Conservation (phyloP, 2,797 vertebrate species). For the Siniperca undulata region DNA sequence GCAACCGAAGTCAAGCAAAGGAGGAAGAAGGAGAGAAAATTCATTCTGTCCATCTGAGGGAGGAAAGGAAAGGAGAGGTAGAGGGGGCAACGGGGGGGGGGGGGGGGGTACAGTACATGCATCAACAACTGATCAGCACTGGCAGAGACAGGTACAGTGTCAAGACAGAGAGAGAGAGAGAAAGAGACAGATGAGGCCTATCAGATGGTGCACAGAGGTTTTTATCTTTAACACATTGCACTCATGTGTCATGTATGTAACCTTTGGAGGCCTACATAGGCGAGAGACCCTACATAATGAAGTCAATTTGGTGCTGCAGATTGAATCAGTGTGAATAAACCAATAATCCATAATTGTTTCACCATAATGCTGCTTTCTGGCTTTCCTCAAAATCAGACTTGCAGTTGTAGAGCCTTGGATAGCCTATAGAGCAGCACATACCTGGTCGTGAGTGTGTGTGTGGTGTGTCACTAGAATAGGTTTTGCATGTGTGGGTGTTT, state of each 20-base stretch:
- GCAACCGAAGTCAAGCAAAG: constrained; percentile 88
- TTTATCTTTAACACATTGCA: background rate
- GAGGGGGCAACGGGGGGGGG: constrained; percentile 69
- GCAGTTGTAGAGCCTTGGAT: constrained; percentile 12
- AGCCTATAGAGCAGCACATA: constrained; percentile 38
- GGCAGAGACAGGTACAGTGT: constrained; percentile 64
- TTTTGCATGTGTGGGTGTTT: constrained; percentile 57
- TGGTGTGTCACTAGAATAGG: constrained; percentile 5
- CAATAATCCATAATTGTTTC: constrained; percentile 33
- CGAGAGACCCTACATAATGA: background rate
- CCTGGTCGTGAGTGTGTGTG: constrained; percentile 38
- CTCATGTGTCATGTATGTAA: constrained; percentile 41
- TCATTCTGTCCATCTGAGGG: constrained; percentile 89
- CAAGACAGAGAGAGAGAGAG: constrained; percentile 58
- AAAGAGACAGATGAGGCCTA: constrained; percentile 60
- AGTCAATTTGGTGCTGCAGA: constrained; percentile 14
- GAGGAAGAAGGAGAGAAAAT: constrained; percentile 88
- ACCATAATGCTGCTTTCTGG: constrained; percentile 11
- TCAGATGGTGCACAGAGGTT: constrained; percentile 44
- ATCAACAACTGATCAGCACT: constrained; percentile 80
- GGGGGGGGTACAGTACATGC: constrained; percentile 79
- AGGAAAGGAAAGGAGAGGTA: constrained; percentile 63
- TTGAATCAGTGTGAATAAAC: constrained; percentile 31
- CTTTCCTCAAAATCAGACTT: constrained; percentile 16
- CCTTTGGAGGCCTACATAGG: constrained; percentile 19